A percentile compares a stretch with the other conserved stretches of the same genome.
Evolutionary conservation across 2,797 vertebrate genomes (phyloP).

Genomic region (Centropyge bicolor): DNA sequence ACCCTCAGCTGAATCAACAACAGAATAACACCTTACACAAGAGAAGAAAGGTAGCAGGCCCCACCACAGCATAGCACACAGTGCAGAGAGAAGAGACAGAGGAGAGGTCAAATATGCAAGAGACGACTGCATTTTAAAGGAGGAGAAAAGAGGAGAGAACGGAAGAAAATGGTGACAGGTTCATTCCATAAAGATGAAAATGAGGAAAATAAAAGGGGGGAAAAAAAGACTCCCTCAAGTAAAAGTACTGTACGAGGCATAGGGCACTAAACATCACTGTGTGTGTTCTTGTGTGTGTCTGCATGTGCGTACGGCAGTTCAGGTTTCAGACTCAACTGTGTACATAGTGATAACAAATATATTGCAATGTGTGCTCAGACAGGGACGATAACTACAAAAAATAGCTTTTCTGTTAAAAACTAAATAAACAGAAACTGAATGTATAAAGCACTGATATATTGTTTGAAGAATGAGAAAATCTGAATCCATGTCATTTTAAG

Average conservation of each 20-base stretch:
- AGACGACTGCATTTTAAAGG: constrained; percentile 48
- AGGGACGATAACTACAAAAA: background rate
- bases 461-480: background rate
- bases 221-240: constrained; percentile 11
- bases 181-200: constrained; percentile 72
- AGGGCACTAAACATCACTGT: background rate
- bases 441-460: constrained; percentile 17
- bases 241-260: constrained; percentile 21
- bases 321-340: constrained; percentile 38
- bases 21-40: constrained; percentile 91
- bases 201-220: constrained; percentile 49
- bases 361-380: constrained; percentile 38
- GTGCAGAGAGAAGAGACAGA: constrained; percentile 73
- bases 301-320: constrained; percentile 2
- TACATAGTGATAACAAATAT: constrained; percentile 54
- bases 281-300: constrained; percentile 10
- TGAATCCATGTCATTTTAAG: background rate
- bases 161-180: constrained; percentile 44
- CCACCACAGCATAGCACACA: constrained; percentile 80
- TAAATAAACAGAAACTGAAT: constrained; percentile 8
- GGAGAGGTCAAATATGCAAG: constrained; percentile 73
- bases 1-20: constrained; percentile 96
- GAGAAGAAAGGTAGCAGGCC: constrained; percentile 75
- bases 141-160: constrained; percentile 14
- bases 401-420: constrained; percentile 4